Conservation (phyloP, 2,113 vertebrate species). For the Pachycephala philippinensis region DNA sequence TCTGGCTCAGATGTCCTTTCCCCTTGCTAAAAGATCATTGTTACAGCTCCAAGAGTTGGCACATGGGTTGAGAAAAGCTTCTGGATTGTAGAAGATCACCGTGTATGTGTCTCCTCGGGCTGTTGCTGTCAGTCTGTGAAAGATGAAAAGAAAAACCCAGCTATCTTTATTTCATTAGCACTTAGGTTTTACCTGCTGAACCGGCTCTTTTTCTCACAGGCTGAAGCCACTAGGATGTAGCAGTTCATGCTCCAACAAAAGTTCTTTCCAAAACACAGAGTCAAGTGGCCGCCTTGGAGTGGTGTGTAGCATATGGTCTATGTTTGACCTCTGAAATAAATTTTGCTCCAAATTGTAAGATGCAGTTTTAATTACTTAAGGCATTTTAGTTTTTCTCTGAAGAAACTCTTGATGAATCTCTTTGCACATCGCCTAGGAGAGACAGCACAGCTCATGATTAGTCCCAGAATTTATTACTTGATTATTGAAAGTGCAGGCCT, state of each 20-base stretch:
- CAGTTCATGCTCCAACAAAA: not conserved
- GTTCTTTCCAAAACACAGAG: not conserved
- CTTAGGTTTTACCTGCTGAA: not conserved
- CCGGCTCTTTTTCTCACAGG: not conserved
- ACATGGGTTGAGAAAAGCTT: not conserved
- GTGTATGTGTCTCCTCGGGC: not conserved
- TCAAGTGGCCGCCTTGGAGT: not conserved
- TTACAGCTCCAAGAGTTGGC: not conserved
- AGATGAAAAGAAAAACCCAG: not conserved
- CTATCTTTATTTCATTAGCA: not conserved
- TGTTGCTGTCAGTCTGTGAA: not conserved
- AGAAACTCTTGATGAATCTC: slow-evolving; percentile 14
- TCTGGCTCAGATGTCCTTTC: not conserved
- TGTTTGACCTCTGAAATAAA: not conserved
- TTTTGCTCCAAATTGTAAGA: not conserved
- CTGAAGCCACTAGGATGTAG: not conserved
- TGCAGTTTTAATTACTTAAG: not conserved
- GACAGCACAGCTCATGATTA: slow-evolving; percentile 28
- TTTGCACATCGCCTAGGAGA: not conserved
- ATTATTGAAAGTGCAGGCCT: slow-evolving; percentile 64
- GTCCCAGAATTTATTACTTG: slow-evolving; percentile 66
- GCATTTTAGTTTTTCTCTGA: not conserved
- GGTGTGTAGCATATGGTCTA: not conserved
- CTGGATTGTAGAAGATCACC: not conserved
- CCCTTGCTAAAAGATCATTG: not conserved